Evolutionary conservation across 1,140 invertebrate species (phyloP), one percentile per base, ranked within the genome.

Genomic region (Calycopis cecrops): DNA sequence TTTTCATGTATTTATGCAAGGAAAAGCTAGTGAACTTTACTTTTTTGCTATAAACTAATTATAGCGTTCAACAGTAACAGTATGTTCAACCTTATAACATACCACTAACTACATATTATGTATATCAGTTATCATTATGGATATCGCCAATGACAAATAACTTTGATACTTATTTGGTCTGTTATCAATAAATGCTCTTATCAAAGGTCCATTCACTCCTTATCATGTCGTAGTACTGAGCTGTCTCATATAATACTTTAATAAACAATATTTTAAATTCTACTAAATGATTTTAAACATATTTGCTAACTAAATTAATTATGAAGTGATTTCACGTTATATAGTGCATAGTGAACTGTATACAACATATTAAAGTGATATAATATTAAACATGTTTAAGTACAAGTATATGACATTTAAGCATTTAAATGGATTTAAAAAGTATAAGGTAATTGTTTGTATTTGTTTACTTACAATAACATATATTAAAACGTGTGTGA

Each of bases 351-450:
- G 14, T 28, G 21, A 28, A 3, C 6, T 28, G 6, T 6, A 28
- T 28, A 28, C 21, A 28, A 28, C 2, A n/a, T n/a, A n/a, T 6
- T 28, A 38, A 17, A 48, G 33, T 58, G 48, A 17, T 17, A 52
- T 4, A 50, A 11, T 34, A 33, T 4, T 40, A 28, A 70, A 60
- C 48, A 71, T 89, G 62, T 74, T 91, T 57, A 87, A 92, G 63
- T 87, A 89, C 48, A 88, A 93, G 70, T 97, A 97, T 86, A 89
- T 98, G 58, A 91, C 90, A 21, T 88, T 90, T 52, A 91, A 94
- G 63, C 94, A 97, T 74, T 89, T 98, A 37, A 88, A 91, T 69
- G 96, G 96, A 53, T 97, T 98, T 81, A 94, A 96, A 79, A 94
- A 93, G 82, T 97, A 98, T 79, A 97, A 97, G 91, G 96, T 97